These are phyloP conservation scores for Lates calcarifer DNA, from an alignment of 2,113 vertebrate species.

Conservation along the genomic window DNA sequence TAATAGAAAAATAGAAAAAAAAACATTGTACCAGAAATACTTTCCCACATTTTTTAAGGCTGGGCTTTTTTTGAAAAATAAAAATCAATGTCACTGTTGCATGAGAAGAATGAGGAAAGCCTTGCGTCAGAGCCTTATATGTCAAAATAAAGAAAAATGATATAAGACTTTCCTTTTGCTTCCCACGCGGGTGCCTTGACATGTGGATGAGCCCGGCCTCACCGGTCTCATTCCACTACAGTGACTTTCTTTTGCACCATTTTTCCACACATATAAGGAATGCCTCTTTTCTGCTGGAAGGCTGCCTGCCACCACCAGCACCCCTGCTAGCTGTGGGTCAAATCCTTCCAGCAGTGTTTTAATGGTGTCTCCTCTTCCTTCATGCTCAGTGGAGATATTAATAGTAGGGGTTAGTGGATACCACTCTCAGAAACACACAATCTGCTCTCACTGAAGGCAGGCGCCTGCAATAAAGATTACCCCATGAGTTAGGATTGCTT, in stretches of 20 bases:
- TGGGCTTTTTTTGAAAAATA: background rate
- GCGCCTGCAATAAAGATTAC: conserved; percentile 46
- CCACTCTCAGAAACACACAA: conserved; percentile 6
- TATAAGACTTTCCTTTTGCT: conserved; percentile 1
- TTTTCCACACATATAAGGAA: conserved; percentile 15
- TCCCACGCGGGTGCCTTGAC: conserved; percentile 32
- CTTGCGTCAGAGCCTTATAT: conserved; percentile 16
- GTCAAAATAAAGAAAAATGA: conserved; percentile 35
- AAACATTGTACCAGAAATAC: background rate
- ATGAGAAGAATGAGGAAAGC: conserved; percentile 7
- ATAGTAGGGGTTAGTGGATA: conserved; percentile 44
- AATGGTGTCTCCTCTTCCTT: conserved; percentile 52
- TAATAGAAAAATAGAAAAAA: background rate
- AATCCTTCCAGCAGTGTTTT: conserved; percentile 55
- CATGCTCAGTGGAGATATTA: conserved; percentile 46
- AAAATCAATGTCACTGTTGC: conserved; percentile 12
- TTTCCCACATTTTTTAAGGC: background rate
- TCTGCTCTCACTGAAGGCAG: conserved; percentile 24
- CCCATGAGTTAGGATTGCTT: conserved; percentile 35
- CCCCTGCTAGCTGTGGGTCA: conserved; percentile 56
- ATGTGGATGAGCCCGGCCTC: conserved; percentile 1
- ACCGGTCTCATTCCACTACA: conserved; percentile 10
- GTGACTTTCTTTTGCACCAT: conserved; percentile 1
- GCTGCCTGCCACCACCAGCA: conserved; percentile 15
- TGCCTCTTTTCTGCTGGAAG: conserved; percentile 7